These are phyloP conservation scores for Elgonia sp. DNA, from an alignment of 2,888 invertebrate genomes.

Conservation along the genomic window DNA sequence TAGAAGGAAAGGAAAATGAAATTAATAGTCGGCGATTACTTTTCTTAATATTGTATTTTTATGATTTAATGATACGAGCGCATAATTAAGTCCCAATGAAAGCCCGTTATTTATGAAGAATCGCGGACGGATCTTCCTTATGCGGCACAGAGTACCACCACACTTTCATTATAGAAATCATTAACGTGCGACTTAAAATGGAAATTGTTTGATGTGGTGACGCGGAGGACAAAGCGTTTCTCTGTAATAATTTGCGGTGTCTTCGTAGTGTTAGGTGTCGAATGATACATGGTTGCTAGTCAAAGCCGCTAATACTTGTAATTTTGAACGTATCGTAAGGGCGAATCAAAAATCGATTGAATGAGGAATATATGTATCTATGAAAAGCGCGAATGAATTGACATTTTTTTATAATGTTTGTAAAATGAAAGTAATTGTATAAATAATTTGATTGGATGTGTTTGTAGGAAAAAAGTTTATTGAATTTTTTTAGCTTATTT, in stretches of 20 bases:
- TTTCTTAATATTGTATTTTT: conserved; percentile 22
- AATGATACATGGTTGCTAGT: conserved; percentile 1
- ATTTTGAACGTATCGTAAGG: no score
- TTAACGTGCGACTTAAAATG: conserved; percentile 65
- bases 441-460: no score
- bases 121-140: conserved; percentile 21
- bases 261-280: conserved; percentile 43
- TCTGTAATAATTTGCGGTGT: conserved; percentile 37
- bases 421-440: no score
- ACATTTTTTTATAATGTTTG: no score
- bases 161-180: conserved; percentile 68
- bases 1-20: no score
- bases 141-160: conserved; percentile 10
- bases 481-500: no score
- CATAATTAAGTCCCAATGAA: conserved; percentile 52
- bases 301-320: no score
- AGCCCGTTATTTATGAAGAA: conserved; percentile 51
- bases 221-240: conserved; percentile 54
- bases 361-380: no score
- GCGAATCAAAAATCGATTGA: no score
- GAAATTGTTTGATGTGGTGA: conserved; percentile 64
- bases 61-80: conserved; percentile 34
- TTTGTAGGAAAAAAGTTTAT: no score
- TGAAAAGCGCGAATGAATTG: no score
- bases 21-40: no score